These are phyloP conservation scores for Champsocephalus esox DNA, from an alignment of 2,797 vertebrate genomes.

Conservation along the genomic window DNA sequence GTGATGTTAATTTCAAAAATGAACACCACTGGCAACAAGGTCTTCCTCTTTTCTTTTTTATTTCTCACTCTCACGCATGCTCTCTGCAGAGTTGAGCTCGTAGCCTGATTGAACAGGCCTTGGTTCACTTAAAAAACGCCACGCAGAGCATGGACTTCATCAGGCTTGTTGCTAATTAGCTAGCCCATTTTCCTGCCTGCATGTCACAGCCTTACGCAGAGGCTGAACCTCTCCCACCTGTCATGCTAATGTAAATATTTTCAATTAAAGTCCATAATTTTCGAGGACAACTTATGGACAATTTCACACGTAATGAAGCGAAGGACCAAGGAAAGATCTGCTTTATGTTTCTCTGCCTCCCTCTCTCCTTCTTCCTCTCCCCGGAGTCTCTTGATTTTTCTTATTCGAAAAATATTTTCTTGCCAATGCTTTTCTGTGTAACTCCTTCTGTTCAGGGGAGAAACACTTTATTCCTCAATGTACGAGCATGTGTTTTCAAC, in stretches of 20 bases:
- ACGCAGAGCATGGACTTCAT: conserved; percentile 72
- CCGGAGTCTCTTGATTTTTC: conserved; percentile 47
- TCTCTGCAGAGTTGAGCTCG: conserved; percentile 27
- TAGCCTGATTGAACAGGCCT: conserved; percentile 54
- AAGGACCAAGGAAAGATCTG: conserved; percentile 72
- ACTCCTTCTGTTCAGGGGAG: conserved; percentile 17
- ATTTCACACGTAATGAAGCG: conserved; percentile 70
- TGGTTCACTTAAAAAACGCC: conserved; percentile 32
- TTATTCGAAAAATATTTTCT: conserved; percentile 33
- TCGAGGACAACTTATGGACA: conserved; percentile 76
- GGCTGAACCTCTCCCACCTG: conserved; percentile 54
- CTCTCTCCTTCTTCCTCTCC: conserved; percentile 31
- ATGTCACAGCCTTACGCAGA: conserved; percentile 42
- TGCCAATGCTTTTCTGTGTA: conserved; percentile 5
- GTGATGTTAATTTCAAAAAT: conserved; percentile 31
- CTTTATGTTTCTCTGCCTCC: conserved; percentile 70
- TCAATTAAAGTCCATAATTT: conserved; percentile 75
- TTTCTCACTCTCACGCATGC: neutral
- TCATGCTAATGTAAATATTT: conserved; percentile 82
- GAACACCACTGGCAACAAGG: conserved; percentile 31
- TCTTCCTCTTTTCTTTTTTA: neutral
- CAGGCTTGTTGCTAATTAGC: conserved; percentile 63
- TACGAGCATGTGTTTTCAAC: conserved; percentile 1
- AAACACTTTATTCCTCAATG: neutral
- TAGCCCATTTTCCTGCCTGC: conserved; percentile 59